Evolutionary conservation across 2,888 invertebrate genomes (phyloP).

Genomic region (Drosophila incognita): DNA sequence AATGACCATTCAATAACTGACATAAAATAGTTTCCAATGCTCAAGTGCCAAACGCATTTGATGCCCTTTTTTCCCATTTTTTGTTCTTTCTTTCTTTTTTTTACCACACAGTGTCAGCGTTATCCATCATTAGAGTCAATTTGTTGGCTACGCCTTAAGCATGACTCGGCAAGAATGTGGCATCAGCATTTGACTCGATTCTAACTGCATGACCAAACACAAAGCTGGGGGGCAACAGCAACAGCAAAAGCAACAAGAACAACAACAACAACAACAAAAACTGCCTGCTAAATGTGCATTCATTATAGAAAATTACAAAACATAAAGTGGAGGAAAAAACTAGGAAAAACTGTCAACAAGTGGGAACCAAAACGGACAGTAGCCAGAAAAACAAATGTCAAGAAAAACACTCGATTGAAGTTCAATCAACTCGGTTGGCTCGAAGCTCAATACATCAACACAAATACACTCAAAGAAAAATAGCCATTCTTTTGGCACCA

Average conservation of each 20-base stretch:
- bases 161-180: slow-evolving; percentile 60
- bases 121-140: slow-evolving; percentile 78
- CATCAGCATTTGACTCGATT: slow-evolving; percentile 39
- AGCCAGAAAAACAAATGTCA: slow-evolving; percentile 47
- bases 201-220: slow-evolving; percentile 64
- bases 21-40: slow-evolving; percentile 65
- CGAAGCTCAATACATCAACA: neutral
- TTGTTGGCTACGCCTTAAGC: slow-evolving; percentile 71
- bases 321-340: slow-evolving; percentile 36
- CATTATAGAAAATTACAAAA: slow-evolving; percentile 75
- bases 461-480: neutral
- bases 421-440: slow-evolving; percentile 53
- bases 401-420: slow-evolving; percentile 41
- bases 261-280: neutral
- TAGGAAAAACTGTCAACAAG: slow-evolving; percentile 71
- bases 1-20: slow-evolving; percentile 65
- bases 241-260: neutral
- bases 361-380: slow-evolving; percentile 44
- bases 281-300: slow-evolving; percentile 66
- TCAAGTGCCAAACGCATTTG: slow-evolving; percentile 54
- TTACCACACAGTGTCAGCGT: slow-evolving; percentile 38
- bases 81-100: neutral
- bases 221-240: slow-evolving; percentile 3
- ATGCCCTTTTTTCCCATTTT: neutral
- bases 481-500: too few species aligned